These are phyloP conservation scores for Galemys pyrenaicus DNA, from an alignment of 2,113 vertebrate species.

Conservation along the genomic window DNA sequence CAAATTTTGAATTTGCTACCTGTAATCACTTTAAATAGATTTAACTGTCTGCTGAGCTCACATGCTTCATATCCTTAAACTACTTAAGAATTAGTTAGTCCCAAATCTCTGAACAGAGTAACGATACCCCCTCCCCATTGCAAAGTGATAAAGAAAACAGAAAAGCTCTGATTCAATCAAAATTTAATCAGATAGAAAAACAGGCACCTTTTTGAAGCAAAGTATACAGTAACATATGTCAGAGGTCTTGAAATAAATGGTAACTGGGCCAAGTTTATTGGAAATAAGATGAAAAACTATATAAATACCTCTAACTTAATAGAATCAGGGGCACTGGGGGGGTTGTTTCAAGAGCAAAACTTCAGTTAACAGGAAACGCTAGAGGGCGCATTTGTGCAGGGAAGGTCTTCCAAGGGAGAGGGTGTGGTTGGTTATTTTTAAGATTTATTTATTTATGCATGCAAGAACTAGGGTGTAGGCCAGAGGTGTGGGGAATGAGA, in stretches of 20 bases:
- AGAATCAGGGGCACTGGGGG: background rate
- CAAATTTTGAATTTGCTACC: background rate
- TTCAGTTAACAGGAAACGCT: background rate
- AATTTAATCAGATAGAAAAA: slow-evolving; percentile 5
- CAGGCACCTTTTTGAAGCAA: background rate
- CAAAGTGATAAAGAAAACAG: slow-evolving; percentile 18
- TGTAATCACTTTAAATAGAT: slow-evolving; percentile 12
- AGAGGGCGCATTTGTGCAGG: slow-evolving; percentile 58
- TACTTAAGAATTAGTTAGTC: background rate
- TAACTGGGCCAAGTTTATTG: background rate
- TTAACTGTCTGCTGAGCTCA: background rate
- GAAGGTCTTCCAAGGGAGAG: background rate
- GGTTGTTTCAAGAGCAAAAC: background rate
- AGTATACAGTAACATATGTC: background rate
- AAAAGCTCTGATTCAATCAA: background rate
- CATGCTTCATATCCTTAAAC: background rate
- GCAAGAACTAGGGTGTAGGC: no score
- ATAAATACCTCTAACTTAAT: background rate
- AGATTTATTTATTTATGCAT: no score
- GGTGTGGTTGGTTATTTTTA: no score
- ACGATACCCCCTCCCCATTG: background rate
- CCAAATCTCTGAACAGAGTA: background rate
- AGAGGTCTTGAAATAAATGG: background rate
- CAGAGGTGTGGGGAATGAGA: no score
- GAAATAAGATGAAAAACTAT: background rate